Percentiles rank a stretch among this genome's conserved stretches.
Evolutionary conservation across 2,888 invertebrate genomes (phyloP).

Genomic region (Abrostola tripartita): DNA sequence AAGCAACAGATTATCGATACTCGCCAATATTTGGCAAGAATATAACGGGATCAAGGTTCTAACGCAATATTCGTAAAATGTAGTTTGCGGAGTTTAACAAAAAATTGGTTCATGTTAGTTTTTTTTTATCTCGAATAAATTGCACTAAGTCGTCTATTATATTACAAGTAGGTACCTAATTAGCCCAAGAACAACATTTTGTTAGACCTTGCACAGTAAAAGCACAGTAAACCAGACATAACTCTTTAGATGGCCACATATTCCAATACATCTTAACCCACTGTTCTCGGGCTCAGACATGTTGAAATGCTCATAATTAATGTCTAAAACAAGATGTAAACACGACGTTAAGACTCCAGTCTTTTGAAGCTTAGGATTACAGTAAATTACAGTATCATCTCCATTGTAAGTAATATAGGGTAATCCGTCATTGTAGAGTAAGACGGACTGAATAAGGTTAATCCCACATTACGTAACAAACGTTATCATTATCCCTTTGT

Average conservation of each 20-base stretch:
- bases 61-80: slow-evolving; percentile 8
- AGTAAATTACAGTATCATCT: slow-evolving; percentile 45
- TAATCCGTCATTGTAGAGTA: slow-evolving; percentile 45
- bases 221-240: too few relatives aligned
- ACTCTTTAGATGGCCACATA: too few relatives aligned
- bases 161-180: too few relatives aligned
- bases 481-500: slow-evolving; percentile 42
- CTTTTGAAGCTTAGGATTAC: slow-evolving; percentile 33
- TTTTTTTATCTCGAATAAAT: background rate
- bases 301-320: slow-evolving; percentile 8
- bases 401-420: slow-evolving; percentile 46
- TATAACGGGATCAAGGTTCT: slow-evolving; percentile 16
- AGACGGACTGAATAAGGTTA: slow-evolving; percentile 47
- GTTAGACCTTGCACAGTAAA: too few relatives aligned
- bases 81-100: background rate
- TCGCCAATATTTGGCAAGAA: slow-evolving; percentile 39
- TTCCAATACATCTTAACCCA: background rate
- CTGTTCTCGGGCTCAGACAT: background rate
- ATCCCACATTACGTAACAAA: slow-evolving; percentile 42
- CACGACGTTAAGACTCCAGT: background rate
- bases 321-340: slow-evolving; percentile 15
- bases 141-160: too few relatives aligned
- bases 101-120: background rate
- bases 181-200: too few relatives aligned
- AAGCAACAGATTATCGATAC: slow-evolving; percentile 30